Evolutionary conservation across 2,888 invertebrate species (phyloP).

Genomic region (Eristalis tenax): DNA sequence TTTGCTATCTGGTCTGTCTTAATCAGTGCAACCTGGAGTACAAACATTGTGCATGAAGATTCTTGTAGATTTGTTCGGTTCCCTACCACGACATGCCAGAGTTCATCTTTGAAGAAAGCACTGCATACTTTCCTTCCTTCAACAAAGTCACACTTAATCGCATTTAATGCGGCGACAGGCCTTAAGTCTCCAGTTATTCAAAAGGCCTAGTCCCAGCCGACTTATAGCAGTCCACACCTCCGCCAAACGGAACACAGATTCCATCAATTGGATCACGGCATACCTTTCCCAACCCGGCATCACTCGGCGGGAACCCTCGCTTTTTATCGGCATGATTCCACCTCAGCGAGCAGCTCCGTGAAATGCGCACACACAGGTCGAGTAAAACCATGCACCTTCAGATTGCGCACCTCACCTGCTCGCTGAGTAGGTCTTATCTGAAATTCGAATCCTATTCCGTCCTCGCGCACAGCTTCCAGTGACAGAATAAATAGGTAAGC

Average conservation of each 20-base stretch:
- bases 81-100: no score
- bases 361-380: neutral
- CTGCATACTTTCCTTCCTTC: no score
- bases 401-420: neutral
- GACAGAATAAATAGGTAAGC: slow-evolving; percentile 31
- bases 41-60: no score
- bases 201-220: neutral
- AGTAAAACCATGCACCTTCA: neutral
- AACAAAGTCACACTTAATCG: no score
- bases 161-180: no score
- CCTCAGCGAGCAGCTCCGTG: neutral
- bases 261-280: neutral
- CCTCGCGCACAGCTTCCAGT: neutral
- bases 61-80: no score
- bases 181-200: no score
- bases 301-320: neutral
- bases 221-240: neutral
- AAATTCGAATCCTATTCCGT: slow-evolving; percentile 10
- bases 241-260: neutral
- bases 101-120: no score
- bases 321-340: neutral
- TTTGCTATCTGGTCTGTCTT: no score
- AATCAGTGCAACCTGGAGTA: no score
- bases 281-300: neutral
- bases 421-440: neutral